phyloP scores from a whole-genome alignment of 2,888 invertebrate genomes.

The Morinoia aosen region DNA sequence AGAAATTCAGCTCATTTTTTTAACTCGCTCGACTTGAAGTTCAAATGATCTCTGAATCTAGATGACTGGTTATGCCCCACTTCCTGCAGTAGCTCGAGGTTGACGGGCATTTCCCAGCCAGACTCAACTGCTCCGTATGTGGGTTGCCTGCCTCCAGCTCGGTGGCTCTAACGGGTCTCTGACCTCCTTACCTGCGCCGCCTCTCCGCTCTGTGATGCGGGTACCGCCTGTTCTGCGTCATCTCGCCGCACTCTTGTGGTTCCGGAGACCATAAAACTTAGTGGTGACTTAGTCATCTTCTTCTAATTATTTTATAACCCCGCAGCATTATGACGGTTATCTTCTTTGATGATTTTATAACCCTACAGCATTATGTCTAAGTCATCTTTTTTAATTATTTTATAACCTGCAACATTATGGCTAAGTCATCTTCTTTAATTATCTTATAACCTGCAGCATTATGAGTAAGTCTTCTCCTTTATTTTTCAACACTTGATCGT shows the following conservation, averaged over 20 bases:
- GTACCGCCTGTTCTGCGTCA: background rate
- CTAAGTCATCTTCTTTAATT: background rate
- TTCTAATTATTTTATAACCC: too few relatives aligned
- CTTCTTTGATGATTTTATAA: too few relatives aligned
- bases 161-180: background rate
- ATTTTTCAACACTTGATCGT: background rate
- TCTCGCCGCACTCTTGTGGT: background rate
- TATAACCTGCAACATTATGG: background rate
- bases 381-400: background rate
- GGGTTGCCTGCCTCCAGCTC: background rate
- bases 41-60: background rate
- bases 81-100: background rate
- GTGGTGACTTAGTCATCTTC: too few relatives aligned
- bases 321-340: too few relatives aligned
- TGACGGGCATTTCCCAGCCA: background rate
- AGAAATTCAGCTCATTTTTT: background rate
- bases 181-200: background rate
- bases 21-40: background rate
- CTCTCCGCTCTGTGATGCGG: background rate
- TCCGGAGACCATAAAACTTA: background rate
- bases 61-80: background rate
- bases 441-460: background rate
- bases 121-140: background rate
- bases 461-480: too few relatives aligned
- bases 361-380: too few relatives aligned